Evolutionary conservation across 2,888 invertebrate species (phyloP), one percentile per base, ranked within the genome.

Genomic region (Aricia artaxerxes): DNA sequence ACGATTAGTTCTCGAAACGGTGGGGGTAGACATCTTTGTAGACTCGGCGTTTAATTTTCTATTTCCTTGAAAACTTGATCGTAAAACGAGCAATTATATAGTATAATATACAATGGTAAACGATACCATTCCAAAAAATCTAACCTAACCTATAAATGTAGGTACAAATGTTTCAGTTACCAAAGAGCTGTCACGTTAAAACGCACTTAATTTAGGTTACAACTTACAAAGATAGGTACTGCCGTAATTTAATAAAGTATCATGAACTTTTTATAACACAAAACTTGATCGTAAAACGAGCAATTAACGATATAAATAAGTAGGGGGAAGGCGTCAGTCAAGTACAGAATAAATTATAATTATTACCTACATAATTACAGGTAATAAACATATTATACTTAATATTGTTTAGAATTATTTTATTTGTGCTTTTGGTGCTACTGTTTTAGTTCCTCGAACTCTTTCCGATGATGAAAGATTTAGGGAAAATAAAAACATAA

Each of bases 341-440:
- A 73, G 73, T 44, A 73, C 73, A 73, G 40, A 73, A 73, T 73
- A 69, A 69, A 38, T 69, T 69, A 69, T 69, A 69, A 38, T 69
- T 38, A 69, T 69, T 69, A 69, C 69, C 16, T 73, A 24, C 40
- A 44, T 73, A 73, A 78, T 44, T 53, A 73, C 35, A 35, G 35
- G 61, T 35, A 16, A 78, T 72, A 61, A 69, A 69, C n/a, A 60
- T 77, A 76, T 60, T 77, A 64, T 61, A 64, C 61, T 77, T 69
- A 13, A 24, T 44, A 64, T 78, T 69, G 11, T 69, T 64, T 64
- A 64, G 31, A 24, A 61, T 24, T 64, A 24, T 64, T 24, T 64
- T 31, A 64, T 31, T 38, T 69, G 69, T 38, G 13, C 13, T 69
- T 38, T 16, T 69, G 5, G 69, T 4, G 31, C 13, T 69, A 35